These are phyloP conservation scores for Aphidoletes aphidimyza DNA, from an alignment of 2,888 invertebrate genomes.

Conservation along the genomic window DNA sequence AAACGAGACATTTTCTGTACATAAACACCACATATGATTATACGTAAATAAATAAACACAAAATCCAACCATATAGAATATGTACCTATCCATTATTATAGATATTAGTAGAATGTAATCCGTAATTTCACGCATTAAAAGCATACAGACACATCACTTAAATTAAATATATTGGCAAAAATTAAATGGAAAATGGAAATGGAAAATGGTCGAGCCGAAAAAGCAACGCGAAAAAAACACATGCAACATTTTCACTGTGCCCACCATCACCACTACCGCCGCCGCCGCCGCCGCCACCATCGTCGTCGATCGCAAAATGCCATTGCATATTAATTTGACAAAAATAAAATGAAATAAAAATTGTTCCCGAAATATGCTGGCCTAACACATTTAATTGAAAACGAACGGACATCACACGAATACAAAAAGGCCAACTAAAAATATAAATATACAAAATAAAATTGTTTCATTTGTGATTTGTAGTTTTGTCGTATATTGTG, in stretches of 20 bases:
- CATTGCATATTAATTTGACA: constrained; percentile 30
- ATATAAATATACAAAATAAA: constrained; percentile 43
- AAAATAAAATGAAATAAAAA: background rate
- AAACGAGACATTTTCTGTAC: background rate
- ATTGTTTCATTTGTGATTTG: constrained; percentile 46
- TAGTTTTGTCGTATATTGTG: constrained; percentile 42
- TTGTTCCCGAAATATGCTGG: background rate
- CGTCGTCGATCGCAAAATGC: background rate
- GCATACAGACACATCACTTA: constrained; percentile 23
- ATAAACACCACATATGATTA: constrained; percentile 9
- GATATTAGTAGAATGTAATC: constrained; percentile 44
- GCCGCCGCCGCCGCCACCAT: no score
- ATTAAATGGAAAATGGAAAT: constrained; percentile 21
- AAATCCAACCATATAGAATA: background rate
- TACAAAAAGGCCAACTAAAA: background rate
- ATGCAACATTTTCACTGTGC: background rate
- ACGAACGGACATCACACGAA: constrained; percentile 16
- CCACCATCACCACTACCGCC: background rate
- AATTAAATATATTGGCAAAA: constrained; percentile 5
- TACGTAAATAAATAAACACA: constrained; percentile 23
- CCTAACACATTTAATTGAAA: constrained; percentile 37
- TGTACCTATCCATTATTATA: background rate
- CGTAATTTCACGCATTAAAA: constrained; percentile 14
- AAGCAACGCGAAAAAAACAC: background rate
- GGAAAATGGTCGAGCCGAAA: background rate